Conservation (phyloP, 2,113 vertebrate genomes). For the Muntiacus muntjak region DNA sequence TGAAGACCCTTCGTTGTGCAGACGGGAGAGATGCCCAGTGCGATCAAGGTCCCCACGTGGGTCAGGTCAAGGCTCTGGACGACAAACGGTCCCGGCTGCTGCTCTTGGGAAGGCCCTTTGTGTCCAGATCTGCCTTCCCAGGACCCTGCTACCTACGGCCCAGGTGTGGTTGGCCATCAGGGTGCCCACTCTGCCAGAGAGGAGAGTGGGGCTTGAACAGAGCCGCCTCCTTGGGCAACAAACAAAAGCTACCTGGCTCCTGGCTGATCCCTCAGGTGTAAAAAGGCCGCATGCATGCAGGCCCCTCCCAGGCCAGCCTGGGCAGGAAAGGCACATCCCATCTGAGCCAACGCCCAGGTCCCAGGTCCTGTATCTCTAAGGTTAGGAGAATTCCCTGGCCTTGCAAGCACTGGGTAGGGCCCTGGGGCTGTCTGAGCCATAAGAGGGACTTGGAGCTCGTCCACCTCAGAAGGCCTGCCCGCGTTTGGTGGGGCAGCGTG, state of each 20-base stretch:
- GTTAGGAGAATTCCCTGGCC: neutral
- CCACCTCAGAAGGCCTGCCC: neutral
- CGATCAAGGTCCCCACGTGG: neutral
- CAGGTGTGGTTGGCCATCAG: neutral
- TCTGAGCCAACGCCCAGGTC: neutral
- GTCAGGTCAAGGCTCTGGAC: neutral
- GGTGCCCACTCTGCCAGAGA: accelerated
- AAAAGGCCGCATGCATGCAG: neutral
- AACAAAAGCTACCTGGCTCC: neutral
- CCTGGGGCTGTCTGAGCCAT: neutral
- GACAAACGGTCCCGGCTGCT: accelerated
- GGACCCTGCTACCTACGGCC: neutral
- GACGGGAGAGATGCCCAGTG: neutral
- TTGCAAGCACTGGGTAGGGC: no score
- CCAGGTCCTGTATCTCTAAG: neutral
- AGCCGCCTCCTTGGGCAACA: accelerated
- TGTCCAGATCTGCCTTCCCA: neutral
- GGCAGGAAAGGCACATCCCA: neutral
- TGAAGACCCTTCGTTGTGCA: accelerated
- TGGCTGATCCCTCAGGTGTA: neutral
- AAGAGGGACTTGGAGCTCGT: neutral
- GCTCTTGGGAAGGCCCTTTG: neutral
- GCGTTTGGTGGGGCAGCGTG: neutral
- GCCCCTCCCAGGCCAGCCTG: neutral
- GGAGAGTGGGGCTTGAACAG: neutral